These are phyloP conservation scores for Nixonia krombeini DNA, from an alignment of 1,140 invertebrate genomes.

Conservation along the genomic window DNA sequence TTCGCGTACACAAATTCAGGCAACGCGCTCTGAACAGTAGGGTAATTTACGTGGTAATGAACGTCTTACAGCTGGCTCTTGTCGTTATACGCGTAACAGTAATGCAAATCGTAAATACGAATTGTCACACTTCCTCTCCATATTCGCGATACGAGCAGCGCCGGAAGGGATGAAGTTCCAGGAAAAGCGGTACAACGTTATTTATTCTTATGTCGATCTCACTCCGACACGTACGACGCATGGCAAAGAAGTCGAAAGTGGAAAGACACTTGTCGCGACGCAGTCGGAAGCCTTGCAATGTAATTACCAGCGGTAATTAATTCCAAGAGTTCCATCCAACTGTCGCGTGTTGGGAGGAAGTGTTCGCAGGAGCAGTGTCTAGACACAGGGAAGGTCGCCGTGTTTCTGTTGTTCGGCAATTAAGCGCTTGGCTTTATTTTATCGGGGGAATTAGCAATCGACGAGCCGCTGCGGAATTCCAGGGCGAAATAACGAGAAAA, in stretches of 20 bases:
- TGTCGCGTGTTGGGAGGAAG: slow-evolving; percentile 37
- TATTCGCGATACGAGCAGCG: too few relatives aligned
- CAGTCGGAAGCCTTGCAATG: slow-evolving; percentile 18
- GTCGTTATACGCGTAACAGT: too few relatives aligned
- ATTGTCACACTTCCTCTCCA: too few relatives aligned
- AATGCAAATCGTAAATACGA: too few relatives aligned
- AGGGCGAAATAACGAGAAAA: slow-evolving; percentile 33
- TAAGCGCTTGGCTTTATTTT: slow-evolving; percentile 39
- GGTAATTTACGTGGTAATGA: too few relatives aligned
- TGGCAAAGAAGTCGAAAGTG: slow-evolving; percentile 20
- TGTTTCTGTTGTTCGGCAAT: slow-evolving; percentile 45
- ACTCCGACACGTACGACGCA: background rate
- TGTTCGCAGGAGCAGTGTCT: slow-evolving; percentile 13
- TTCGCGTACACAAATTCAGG: too few relatives aligned
- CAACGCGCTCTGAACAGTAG: too few relatives aligned
- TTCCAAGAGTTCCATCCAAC: slow-evolving; percentile 52
- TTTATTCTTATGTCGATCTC: background rate
- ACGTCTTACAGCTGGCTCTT: too few relatives aligned
- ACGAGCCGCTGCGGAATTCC: slow-evolving; percentile 21
- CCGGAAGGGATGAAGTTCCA: too few relatives aligned
- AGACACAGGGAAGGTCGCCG: slow-evolving; percentile 21
- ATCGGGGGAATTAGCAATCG: slow-evolving; percentile 43
- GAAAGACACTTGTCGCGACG: slow-evolving; percentile 11
- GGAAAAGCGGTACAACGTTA: too few relatives aligned
- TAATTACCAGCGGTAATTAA: slow-evolving; percentile 59